Conservation (phyloP, 2,888 invertebrate species). For the Apodemia duryi region DNA sequence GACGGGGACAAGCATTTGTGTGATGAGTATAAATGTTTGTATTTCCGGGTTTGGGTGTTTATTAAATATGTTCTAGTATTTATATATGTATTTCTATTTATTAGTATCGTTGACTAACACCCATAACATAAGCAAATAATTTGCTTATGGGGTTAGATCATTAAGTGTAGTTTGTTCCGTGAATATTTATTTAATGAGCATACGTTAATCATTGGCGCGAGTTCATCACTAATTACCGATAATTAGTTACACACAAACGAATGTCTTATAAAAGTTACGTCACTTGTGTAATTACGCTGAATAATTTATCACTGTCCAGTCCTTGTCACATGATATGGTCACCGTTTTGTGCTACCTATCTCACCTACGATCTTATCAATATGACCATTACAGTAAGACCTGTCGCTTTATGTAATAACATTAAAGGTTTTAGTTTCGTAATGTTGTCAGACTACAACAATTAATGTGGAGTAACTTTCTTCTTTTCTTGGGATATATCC, state of each 20-base stretch:
- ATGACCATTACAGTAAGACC: not conserved
- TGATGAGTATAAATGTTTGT: too few species aligned
- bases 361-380: constrained; percentile 11
- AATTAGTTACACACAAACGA: not conserved
- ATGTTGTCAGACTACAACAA: not conserved
- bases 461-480: not conserved
- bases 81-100: too few species aligned
- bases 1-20: too few species aligned
- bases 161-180: too few species aligned
- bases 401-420: not conserved
- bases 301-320: constrained; percentile 6
- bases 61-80: too few species aligned
- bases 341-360: constrained; percentile 7
- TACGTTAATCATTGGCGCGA: too few species aligned
- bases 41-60: too few species aligned
- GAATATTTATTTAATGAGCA: too few species aligned
- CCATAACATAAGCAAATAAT: too few species aligned
- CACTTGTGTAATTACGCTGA: not conserved
- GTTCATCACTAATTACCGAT: not conserved
- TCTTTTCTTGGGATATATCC: not conserved
- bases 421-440: not conserved
- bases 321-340: not conserved
- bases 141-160: too few species aligned
- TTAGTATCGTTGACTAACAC: too few species aligned
- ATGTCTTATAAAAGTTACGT: not conserved